Base-by-base conservation (phyloP, 1,140 invertebrate genomes). In the Pogonus chalceus region DNA sequence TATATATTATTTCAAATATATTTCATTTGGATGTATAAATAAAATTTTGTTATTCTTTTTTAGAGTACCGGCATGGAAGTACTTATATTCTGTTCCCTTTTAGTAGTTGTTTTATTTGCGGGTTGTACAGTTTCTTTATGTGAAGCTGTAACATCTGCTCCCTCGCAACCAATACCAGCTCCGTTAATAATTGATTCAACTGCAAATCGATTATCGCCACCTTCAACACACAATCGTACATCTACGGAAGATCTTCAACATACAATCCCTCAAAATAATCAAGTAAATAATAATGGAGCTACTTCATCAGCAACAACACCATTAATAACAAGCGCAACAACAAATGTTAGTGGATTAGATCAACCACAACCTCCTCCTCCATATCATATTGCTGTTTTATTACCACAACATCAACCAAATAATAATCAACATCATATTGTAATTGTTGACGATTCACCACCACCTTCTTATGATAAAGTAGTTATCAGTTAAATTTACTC, bases 321-420 rank as follows among this genome's bases (percentile, higher is more conserved):
- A n/a, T n/a, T n/a, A n/a, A n/a, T n/a, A n/a, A n/a, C n/a, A n/a
- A n/a, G n/a, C n/a, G n/a, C n/a, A n/a, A n/a, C n/a, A n/a, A n/a
- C n/a, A n/a, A n/a, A n/a, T n/a, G n/a, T n/a, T n/a, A n/a, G n/a
- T n/a, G n/a, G n/a, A n/a, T n/a, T n/a, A n/a, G 31, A 51, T 0
- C 57, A 58, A 24, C 58, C 58, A 23, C 57, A 63, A 56, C 60
- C 53, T 23, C 79, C 79, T 16, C 79, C 80, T 2, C 80, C 80
- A 3, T 81, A 81, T 70, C 78, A 81, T 64, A 79, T 81, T 67
- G 79, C 80, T 4, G 77, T 81, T 50, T 67, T 80, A 26, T 75
- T 81, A 57, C 79, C 79, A 7, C 71, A 73, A 20, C 53, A 22
- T 14, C 50, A 56, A n/a, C 31, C 35, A 10, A 43, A 55, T 20